phyloP scores from a whole-genome alignment of 2,797 vertebrate genomes.

The Apogon hyalosoma region DNA sequence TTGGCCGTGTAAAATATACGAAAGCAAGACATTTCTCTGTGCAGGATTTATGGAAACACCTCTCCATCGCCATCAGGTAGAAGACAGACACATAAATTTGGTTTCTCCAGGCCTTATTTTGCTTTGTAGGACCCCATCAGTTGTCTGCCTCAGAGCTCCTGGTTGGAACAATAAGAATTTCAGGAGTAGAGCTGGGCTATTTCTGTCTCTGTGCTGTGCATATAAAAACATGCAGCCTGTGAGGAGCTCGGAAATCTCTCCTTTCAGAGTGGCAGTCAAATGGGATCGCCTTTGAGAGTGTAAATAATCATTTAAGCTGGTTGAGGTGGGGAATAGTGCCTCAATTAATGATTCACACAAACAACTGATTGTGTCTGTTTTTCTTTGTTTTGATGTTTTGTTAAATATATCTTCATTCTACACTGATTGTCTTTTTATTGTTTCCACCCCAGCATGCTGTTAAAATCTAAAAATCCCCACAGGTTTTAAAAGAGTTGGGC shows the following conservation, averaged over 20 bases:
- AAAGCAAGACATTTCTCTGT: neutral
- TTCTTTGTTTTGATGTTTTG: neutral
- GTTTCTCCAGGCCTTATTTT: constrained; percentile 25
- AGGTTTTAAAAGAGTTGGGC: neutral
- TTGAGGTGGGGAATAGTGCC: neutral
- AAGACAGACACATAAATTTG: constrained; percentile 14
- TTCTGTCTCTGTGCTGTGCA: constrained; percentile 58
- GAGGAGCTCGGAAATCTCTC: constrained; percentile 7
- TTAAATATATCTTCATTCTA: neutral
- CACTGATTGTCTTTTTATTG: constrained; percentile 18
- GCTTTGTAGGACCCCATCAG: constrained; percentile 39
- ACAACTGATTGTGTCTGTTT: constrained; percentile 4
- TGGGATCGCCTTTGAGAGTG: constrained; percentile 13
- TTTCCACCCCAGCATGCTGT: neutral
- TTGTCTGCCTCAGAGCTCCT: constrained; percentile 41
- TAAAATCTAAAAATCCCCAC: constrained; percentile 4
- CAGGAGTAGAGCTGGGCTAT: constrained; percentile 46
- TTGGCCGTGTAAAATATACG: neutral
- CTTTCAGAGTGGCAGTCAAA: constrained; percentile 8
- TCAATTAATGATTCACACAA: constrained; percentile 15
- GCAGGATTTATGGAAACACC: neutral
- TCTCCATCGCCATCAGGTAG: constrained; percentile 18
- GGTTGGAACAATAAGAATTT: constrained; percentile 46
- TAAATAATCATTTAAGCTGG: neutral
- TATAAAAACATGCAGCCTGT: constrained; percentile 32